Evolutionary conservation across 2,797 vertebrate species (phyloP).

Genomic region (Otolemur crassicaudatus): DNA sequence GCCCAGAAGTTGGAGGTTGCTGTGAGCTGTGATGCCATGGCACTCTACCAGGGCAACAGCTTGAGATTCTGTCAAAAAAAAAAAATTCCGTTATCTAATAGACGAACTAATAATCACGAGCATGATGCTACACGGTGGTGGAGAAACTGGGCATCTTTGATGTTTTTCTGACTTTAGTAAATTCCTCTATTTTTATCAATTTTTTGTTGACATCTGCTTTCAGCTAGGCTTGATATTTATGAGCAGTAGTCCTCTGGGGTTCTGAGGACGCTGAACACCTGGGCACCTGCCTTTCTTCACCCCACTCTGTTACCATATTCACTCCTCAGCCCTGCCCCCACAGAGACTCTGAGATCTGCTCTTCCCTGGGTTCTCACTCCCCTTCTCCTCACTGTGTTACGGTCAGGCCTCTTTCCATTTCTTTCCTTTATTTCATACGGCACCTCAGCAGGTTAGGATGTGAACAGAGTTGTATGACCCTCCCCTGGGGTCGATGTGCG

Average conservation of each 20-base stretch:
- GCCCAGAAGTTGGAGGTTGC: too few relatives aligned
- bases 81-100: too few relatives aligned
- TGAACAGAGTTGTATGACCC: too few relatives aligned
- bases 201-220: neutral
- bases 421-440: neutral
- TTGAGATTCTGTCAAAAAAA: too few relatives aligned
- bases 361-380: too few relatives aligned
- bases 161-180: neutral
- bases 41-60: too few relatives aligned
- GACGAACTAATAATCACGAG: neutral
- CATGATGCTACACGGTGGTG: accelerated
- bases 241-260: neutral
- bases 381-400: neutral
- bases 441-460: too few relatives aligned
- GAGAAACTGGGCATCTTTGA: neutral
- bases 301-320: too few relatives aligned
- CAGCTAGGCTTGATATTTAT: neutral
- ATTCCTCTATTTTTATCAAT: neutral
- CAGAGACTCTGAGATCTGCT: accelerated
- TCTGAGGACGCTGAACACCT: accelerated
- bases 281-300: neutral
- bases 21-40: too few relatives aligned
- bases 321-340: neutral
- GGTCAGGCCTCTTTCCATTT: neutral
- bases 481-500: too few relatives aligned